Conservation (phyloP, 2,888 invertebrate genomes). For the Itoplectis maculator region DNA sequence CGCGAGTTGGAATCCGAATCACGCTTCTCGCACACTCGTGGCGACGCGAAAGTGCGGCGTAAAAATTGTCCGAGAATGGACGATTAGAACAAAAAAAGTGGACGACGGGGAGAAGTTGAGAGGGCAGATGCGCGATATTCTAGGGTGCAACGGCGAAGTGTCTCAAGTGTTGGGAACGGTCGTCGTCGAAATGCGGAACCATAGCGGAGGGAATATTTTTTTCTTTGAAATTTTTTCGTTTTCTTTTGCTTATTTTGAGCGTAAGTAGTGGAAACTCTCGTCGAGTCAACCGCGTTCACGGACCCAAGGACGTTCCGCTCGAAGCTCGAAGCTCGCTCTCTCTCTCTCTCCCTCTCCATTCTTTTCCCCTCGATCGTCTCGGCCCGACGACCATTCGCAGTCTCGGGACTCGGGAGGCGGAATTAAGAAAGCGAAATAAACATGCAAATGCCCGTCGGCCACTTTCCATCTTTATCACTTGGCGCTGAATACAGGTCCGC, state of each 20-base stretch:
- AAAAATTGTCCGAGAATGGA: conserved; percentile 15
- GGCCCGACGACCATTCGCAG: background rate
- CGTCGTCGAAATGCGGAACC: conserved; percentile 41
- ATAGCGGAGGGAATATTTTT: conserved; percentile 30
- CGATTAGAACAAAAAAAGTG: conserved; percentile 2
- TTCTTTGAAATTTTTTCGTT: background rate
- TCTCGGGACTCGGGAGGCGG: conserved; percentile 56
- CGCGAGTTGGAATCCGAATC: conserved; percentile 14
- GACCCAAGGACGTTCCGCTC: background rate
- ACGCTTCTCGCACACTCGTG: conserved; percentile 15
- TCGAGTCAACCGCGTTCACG: conserved; percentile 55
- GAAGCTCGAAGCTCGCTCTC: too few relatives aligned
- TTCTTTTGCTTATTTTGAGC: conserved; percentile 56
- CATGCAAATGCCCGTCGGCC: conserved; percentile 78
- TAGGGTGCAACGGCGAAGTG: conserved; percentile 29
- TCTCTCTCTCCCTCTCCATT: background rate
- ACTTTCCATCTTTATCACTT: conserved; percentile 80
- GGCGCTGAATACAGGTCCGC: conserved; percentile 72
- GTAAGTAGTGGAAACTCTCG: conserved; percentile 61
- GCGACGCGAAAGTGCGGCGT: background rate
- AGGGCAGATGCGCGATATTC: conserved; percentile 24
- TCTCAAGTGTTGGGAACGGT: conserved; percentile 40
- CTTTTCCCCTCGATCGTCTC: background rate
- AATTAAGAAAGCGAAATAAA: conserved; percentile 80
- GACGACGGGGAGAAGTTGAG: background rate